These are phyloP conservation scores for Cynodonichthys magdalenae DNA, from an alignment of 2,797 vertebrate genomes.

Conservation along the genomic window DNA sequence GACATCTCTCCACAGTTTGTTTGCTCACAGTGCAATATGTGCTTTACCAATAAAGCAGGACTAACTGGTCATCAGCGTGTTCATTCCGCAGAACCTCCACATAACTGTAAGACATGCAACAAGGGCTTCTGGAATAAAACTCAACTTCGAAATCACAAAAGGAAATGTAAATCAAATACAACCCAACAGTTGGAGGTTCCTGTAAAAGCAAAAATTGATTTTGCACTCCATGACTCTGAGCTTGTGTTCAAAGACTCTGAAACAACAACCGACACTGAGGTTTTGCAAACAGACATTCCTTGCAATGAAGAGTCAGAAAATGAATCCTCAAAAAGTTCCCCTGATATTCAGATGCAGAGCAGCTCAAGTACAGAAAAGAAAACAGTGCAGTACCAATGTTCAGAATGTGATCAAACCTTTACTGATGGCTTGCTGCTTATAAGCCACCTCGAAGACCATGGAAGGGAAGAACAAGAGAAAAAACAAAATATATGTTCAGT, in stretches of 20 bases:
- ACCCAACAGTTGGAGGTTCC: conserved; percentile 29
- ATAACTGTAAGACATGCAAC: conserved; percentile 72
- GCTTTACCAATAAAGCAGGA: conserved; percentile 70
- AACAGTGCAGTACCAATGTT: conserved; percentile 81
- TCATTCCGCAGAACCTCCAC: conserved; percentile 58
- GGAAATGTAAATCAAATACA: conserved; percentile 66
- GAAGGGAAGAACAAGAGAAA: conserved; percentile 76
- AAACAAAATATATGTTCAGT: conserved; percentile 63
- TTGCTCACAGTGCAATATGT: conserved; percentile 69
- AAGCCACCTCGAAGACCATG: conserved; percentile 85
- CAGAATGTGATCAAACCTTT: conserved; percentile 83
- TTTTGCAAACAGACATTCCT: conserved; percentile 73
- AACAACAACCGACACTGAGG: conserved; percentile 64
- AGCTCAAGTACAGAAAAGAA: conserved; percentile 47
- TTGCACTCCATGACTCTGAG: conserved; percentile 62
- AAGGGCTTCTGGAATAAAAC: conserved; percentile 79
- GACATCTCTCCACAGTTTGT: conserved; percentile 42
- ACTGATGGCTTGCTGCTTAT: conserved; percentile 85
- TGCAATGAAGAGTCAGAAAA: conserved; percentile 66
- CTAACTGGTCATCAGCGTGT: conserved; percentile 70
- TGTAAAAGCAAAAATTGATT: conserved; percentile 67
- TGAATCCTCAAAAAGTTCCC: conserved; percentile 19
- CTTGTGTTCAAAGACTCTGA: conserved; percentile 68
- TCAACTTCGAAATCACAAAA: conserved; percentile 71
- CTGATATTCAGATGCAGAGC: conserved; percentile 26